These are phyloP conservation scores for Colistium nudipinnis DNA, from an alignment of 2,113 vertebrate species.

Conservation along the genomic window DNA sequence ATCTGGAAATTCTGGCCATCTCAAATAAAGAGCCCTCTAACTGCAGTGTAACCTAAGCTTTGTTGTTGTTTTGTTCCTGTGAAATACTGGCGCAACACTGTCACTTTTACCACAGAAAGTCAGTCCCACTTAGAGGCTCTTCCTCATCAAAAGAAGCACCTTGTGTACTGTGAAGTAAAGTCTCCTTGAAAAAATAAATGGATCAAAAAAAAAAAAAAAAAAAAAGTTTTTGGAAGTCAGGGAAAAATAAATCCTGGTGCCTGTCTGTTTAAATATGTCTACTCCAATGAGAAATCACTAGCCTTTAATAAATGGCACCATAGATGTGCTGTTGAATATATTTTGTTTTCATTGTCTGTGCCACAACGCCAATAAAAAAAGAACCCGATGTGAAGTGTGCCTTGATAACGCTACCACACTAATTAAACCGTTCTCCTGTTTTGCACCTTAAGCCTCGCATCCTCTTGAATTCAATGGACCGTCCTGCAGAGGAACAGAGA, in stretches of 20 bases:
- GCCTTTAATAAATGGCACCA: neutral
- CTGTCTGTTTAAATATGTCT: neutral
- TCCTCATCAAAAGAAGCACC: neutral
- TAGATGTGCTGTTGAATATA: neutral
- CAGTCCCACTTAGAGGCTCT: neutral
- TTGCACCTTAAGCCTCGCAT: constrained; percentile 10
- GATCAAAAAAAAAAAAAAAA: no score
- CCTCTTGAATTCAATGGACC: constrained; percentile 20
- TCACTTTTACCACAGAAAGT: neutral
- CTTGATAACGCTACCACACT: constrained; percentile 10
- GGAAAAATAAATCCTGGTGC: neutral
- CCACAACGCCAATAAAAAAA: neutral
- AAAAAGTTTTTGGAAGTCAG: neutral
- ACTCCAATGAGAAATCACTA: neutral
- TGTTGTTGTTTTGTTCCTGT: neutral
- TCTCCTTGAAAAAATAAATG: neutral
- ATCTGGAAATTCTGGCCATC: no score
- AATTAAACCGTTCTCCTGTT: constrained; percentile 35
- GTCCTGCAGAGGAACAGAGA: constrained; percentile 15
- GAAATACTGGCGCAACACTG: neutral
- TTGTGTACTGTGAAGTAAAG: neutral
- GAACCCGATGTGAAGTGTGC: neutral
- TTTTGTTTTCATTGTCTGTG: neutral
- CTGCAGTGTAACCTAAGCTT: no score
- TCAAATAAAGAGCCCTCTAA: no score